These are phyloP conservation scores for Hypolimnas misippus DNA, from an alignment of 2,888 invertebrate genomes.

Conservation along the genomic window DNA sequence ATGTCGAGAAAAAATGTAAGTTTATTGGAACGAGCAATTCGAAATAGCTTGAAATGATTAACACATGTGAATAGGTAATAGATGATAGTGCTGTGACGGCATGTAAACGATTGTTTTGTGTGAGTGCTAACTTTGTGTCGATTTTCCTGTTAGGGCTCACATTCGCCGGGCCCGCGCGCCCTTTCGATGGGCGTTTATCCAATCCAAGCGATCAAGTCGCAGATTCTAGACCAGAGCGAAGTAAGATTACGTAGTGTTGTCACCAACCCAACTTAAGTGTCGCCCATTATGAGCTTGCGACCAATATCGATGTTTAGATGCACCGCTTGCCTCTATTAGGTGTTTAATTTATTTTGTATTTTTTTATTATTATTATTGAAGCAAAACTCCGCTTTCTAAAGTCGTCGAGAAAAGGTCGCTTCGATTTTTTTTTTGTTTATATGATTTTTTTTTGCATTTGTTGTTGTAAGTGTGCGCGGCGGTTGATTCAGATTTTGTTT, in stretches of 20 bases:
- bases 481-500: slow-evolving; percentile 47
- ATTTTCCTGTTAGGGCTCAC: slow-evolving; percentile 90
- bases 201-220: slow-evolving; percentile 94
- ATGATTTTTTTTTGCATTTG: slow-evolving; percentile 43
- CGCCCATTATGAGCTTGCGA: slow-evolving; percentile 76
- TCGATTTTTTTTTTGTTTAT: slow-evolving; percentile 47
- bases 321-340: slow-evolving; percentile 80
- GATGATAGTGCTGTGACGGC: slow-evolving; percentile 66
- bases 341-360: slow-evolving; percentile 58
- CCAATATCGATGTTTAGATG: slow-evolving; percentile 81
- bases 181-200: slow-evolving; percentile 96
- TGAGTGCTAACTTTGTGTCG: slow-evolving; percentile 85
- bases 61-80: slow-evolving; percentile 54
- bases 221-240: slow-evolving; percentile 93
- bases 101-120: slow-evolving; percentile 79
- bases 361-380: slow-evolving; percentile 42
- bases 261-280: slow-evolving; percentile 61
- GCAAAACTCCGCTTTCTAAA: slow-evolving; percentile 44
- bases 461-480: slow-evolving; percentile 42
- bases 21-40: slow-evolving; percentile 54
- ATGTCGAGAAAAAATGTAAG: slow-evolving; percentile 38
- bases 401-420: slow-evolving; percentile 47
- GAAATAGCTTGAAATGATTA: slow-evolving; percentile 66
- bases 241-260: slow-evolving; percentile 88
- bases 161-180: slow-evolving; percentile 95